Conservation (phyloP, 2,797 vertebrate genomes). For the Sitta carolinensis region DNA sequence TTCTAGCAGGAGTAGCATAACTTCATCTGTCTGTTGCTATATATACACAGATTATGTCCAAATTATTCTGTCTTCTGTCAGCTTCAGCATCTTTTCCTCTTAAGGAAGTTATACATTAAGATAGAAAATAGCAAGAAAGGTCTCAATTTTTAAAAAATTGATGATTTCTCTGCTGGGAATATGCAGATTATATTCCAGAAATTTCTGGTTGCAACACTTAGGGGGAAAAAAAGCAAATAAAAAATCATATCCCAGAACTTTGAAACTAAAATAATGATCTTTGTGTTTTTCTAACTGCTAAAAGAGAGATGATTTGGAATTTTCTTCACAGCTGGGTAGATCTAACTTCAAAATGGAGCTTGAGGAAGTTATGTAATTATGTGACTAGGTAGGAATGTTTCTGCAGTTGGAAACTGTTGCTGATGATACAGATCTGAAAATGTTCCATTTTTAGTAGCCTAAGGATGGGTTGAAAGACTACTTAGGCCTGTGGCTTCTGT, state of each 20-base stretch:
- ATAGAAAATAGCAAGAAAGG: background rate
- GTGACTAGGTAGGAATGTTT: background rate
- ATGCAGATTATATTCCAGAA: background rate
- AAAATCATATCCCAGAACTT: background rate
- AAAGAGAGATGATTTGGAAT: background rate
- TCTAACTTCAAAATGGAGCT: background rate
- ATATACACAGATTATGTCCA: background rate
- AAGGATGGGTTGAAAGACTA: background rate
- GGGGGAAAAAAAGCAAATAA: background rate
- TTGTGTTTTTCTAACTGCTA: background rate
- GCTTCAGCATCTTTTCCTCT: background rate
- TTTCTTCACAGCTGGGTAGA: background rate
- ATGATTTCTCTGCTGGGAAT: background rate
- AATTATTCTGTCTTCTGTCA: background rate
- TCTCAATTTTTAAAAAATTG: background rate
- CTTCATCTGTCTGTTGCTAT: background rate
- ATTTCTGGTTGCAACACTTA: background rate
- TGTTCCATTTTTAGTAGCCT: background rate
- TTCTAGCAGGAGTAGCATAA: background rate
- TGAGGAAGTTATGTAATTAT: background rate
- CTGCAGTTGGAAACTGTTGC: background rate
- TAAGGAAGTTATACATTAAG: background rate
- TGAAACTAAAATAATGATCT: background rate
- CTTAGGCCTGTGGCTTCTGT: background rate
- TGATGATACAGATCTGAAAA: background rate